phyloP scores from a whole-genome alignment of 2,113 vertebrate genomes.

The Xenopus laevis region DNA sequence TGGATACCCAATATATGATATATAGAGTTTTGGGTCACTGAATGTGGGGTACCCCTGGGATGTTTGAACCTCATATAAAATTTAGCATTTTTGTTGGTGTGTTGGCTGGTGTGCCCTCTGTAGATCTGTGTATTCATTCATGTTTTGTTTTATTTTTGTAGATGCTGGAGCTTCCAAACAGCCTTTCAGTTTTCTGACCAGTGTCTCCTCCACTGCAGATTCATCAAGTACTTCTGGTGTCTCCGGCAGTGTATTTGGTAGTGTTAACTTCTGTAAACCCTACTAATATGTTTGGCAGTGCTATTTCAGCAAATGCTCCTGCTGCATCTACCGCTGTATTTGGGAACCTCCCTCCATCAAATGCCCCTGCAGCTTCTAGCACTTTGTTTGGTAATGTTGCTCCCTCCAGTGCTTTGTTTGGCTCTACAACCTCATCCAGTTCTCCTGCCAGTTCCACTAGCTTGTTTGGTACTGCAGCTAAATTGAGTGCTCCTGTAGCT shows the following conservation, averaged over 20 bases:
- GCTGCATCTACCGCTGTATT: conserved; percentile 1
- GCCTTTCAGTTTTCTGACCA: conserved; percentile 75
- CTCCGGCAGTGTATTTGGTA: conserved; percentile 18
- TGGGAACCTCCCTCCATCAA: conserved; percentile 23
- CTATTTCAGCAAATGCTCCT: background rate
- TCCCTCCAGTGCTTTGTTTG: conserved; percentile 10
- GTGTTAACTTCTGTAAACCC: background rate
- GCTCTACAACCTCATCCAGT: background rate
- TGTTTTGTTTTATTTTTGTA: conserved; percentile 48
- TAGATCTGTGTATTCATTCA: too few relatives aligned
- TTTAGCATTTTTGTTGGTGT: too few relatives aligned
- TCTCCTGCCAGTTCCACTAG: background rate
- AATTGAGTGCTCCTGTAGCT: background rate
- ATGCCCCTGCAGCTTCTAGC: conserved; percentile 10
- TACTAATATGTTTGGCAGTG: background rate
- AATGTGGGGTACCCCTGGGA: too few relatives aligned
- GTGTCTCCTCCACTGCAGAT: background rate
- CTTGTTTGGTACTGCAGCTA: conserved; percentile 11
- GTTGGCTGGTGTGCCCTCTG: too few relatives aligned
- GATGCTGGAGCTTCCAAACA: conserved; percentile 71
- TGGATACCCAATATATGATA: too few relatives aligned
- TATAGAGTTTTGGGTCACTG: too few relatives aligned
- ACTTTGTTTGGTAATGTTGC: conserved; percentile 1
- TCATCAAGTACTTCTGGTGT: background rate
- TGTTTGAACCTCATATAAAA: too few relatives aligned